A percentile compares a stretch with the other conserved stretches of the same genome.
phyloP scores from a whole-genome alignment of 2,113 vertebrate genomes.

The Hassar affinis region DNA sequence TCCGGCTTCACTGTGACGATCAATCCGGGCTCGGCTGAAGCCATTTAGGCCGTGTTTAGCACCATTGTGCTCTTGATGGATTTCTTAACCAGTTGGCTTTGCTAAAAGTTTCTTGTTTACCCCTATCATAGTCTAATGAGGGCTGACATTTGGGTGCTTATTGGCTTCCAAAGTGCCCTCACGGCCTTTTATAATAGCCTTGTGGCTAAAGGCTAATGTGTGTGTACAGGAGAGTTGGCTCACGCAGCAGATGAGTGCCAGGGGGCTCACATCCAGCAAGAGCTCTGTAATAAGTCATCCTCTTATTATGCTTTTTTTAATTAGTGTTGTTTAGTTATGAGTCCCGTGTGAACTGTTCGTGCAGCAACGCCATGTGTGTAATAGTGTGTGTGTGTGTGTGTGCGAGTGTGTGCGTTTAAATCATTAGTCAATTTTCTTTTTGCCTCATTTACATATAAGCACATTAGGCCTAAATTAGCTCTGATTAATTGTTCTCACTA shows the following conservation, averaged over 20 bases:
- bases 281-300: constrained; percentile 73
- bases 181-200: constrained; percentile 58
- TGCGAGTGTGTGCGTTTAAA: constrained; percentile 60
- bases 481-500: constrained; percentile 73
- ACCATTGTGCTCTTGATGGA: constrained; percentile 56
- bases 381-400: constrained; percentile 44
- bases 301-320: constrained; percentile 75
- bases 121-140: constrained; percentile 72
- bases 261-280: constrained; percentile 49
- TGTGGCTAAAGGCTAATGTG: constrained; percentile 67
- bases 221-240: constrained; percentile 48
- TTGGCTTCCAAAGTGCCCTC: constrained; percentile 60
- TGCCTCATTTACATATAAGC: constrained; percentile 75
- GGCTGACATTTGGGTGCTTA: constrained; percentile 67
- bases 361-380: constrained; percentile 33
- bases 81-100: constrained; percentile 50
- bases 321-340: constrained; percentile 71
- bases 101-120: constrained; percentile 71
- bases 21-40: constrained; percentile 54
- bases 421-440: constrained; percentile 73
- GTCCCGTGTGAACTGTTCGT: constrained; percentile 67
- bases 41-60: constrained; percentile 61
- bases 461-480: constrained; percentile 69
- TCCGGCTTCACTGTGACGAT: constrained; percentile 59
- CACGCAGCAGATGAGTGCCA: constrained; percentile 50